Base-by-base conservation (phyloP, 2,797 vertebrate genomes). In the Lepus townsendii region DNA sequence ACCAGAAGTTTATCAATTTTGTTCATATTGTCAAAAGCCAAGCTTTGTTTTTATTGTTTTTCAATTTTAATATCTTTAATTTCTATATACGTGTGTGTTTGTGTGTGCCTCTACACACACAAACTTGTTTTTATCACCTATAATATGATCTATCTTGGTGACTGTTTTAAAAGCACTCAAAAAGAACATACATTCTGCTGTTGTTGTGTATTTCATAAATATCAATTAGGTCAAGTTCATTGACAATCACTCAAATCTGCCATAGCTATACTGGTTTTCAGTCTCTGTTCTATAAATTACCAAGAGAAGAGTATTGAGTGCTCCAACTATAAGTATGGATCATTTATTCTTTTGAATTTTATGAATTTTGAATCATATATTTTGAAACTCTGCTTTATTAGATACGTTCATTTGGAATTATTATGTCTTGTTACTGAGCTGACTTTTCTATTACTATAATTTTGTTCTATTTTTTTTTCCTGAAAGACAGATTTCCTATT, bases 371-470 rank as follows among this genome's bases (percentile, higher is more conserved):
- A 26, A 82, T 91, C 47, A 47, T 73, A 5, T 42, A 73, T 77
- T 93, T 91, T 82, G 65, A 85, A 88, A 76, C n/a, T 91, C 22
- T 73, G 9, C 42, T 47, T 78, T 92, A 79, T 69, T 52, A 80
- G 30, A 26, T 77, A 85, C 26, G 88, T 90, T 73, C 7, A 57
- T 84, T 57, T 78, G 42, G 27, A 66, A 62, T 73, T 88, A 8
- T 65, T 82, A 19, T 13, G 8, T 50, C 14, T 20, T 85, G 30
- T 94, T 78, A 30, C 26, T 82, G 38, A 77, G 50, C 4, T 76
- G 62, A 88, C 42, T 47, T 47, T 47, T 47, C 42, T 47, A 47
- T 47, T 47, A 47, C 42, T 47, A 47, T 47, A 47, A 47, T 47
- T 47, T 47, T 47, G 42, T 47, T 47, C 42, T 47, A 9, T 47